A percentile compares a stretch with the other conserved stretches of the same genome.
phyloP scores from a whole-genome alignment of 53 echinoderm and acorn worm species.

The Echinarachnius parma region DNA sequence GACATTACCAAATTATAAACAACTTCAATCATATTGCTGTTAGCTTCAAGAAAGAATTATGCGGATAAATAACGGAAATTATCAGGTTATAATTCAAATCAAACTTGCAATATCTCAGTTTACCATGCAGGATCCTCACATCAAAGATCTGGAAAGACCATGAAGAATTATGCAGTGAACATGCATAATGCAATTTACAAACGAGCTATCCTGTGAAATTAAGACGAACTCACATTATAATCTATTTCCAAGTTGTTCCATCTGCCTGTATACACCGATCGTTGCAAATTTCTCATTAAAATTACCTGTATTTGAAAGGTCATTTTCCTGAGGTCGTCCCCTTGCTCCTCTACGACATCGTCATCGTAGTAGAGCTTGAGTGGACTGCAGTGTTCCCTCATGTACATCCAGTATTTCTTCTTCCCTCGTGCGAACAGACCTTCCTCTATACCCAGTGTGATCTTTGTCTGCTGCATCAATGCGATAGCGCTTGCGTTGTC shows the following conservation, averaged over 20 bases:
- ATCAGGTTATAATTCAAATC: no score
- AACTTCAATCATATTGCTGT: no score
- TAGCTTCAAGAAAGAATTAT: no score
- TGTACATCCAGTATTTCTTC: conserved; percentile 47
- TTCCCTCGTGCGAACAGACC: conserved; percentile 35
- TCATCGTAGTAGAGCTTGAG: conserved; percentile 76
- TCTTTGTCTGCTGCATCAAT: conserved; percentile 73
- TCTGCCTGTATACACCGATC: not conserved
- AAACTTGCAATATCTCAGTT: no score
- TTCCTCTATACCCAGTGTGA: conserved; percentile 75
- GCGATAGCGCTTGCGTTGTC: conserved; percentile 85
- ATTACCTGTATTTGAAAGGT: conserved; percentile 81
- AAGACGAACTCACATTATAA: not conserved
- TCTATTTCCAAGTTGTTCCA: not conserved
- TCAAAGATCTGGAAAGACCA: no score
- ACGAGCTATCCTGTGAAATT: no score
- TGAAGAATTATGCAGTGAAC: no score
- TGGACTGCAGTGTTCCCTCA: conserved; percentile 61
- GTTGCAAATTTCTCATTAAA: not conserved
- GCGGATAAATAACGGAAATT: no score
- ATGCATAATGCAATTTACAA: no score
- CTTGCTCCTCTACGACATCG: conserved; percentile 53
- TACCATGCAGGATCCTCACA: no score
- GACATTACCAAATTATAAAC: no score
- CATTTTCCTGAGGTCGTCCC: conserved; percentile 67